These are phyloP conservation scores for Enteromius argenteus DNA, from an alignment of 2,797 vertebrate genomes.

Conservation along the genomic window DNA sequence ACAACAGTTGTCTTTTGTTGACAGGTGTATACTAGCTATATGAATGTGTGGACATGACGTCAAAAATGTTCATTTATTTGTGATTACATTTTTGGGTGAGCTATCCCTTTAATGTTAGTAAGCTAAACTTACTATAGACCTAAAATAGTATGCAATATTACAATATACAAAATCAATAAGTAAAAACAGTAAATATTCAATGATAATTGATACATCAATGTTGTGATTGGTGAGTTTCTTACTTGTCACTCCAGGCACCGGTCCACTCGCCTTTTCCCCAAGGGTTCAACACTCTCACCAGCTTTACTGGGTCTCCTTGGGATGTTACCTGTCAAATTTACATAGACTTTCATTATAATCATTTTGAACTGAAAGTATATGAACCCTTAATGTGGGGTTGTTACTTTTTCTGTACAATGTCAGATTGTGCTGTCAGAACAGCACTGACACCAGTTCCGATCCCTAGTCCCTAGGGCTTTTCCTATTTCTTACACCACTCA, in stretches of 20 bases:
- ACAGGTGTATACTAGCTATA: background rate
- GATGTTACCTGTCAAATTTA: constrained; percentile 75
- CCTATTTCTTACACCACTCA: background rate
- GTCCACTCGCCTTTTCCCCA: constrained; percentile 87
- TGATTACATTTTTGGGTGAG: background rate
- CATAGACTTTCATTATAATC: background rate
- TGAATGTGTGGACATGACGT: background rate
- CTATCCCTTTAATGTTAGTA: background rate
- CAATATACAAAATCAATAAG: background rate
- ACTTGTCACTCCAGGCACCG: constrained; percentile 88
- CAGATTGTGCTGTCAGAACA: background rate
- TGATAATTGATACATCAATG: background rate
- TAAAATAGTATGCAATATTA: background rate
- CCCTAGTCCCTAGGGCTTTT: background rate
- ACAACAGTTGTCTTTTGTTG: background rate
- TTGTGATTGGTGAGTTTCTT: constrained; percentile 44
- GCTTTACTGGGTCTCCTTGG: constrained; percentile 67
- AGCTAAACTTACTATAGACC: background rate
- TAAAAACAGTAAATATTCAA: background rate
- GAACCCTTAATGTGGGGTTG: background rate
- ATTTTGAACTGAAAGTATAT: background rate
- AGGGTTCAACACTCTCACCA: constrained; percentile 86
- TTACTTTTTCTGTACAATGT: background rate
- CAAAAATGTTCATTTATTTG: background rate
- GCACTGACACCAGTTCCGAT: background rate